A percentile compares a stretch with the other conserved stretches of the same genome.
Conservation (phyloP, 1,140 invertebrate species). For the Orchesella cincta region DNA sequence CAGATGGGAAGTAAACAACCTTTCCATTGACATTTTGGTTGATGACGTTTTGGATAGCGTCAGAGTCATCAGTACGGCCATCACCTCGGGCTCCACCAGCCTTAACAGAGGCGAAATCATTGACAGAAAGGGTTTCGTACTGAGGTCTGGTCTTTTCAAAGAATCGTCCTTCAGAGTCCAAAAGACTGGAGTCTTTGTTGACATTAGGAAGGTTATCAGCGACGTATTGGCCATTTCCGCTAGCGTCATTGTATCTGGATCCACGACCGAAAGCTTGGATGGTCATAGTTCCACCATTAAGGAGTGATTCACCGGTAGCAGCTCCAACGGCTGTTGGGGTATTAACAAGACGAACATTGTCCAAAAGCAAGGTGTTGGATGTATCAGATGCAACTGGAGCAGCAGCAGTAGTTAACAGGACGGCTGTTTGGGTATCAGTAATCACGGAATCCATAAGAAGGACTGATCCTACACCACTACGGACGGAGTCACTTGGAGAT, state of each 20-base stretch:
- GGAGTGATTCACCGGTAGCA: constrained; percentile 3
- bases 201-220: constrained; percentile 7
- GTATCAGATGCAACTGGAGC: constrained; percentile 14
- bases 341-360: constrained; percentile 41
- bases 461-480: constrained; percentile 40
- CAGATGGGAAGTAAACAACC: constrained; percentile 45
- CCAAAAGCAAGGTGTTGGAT: constrained; percentile 43
- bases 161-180: constrained; percentile 42
- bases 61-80: constrained; percentile 41
- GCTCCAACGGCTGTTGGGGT: constrained; percentile 29
- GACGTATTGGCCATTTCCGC: constrained; percentile 25
- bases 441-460: constrained; percentile 44
- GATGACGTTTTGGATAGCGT: constrained; percentile 45
- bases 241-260: constrained; percentile 35
- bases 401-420: constrained; percentile 7
- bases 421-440: constrained; percentile 38
- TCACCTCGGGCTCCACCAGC: constrained; percentile 42
- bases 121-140: constrained; percentile 34
- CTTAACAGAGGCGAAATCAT: constrained; percentile 40
- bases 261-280: constrained; percentile 44
- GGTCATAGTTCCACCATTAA: constrained; percentile 29
- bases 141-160: constrained; percentile 43
- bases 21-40: constrained; percentile 36
- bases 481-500: background rate
- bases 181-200: constrained; percentile 29